Base-by-base conservation (phyloP, 2,113 vertebrate genomes). In the Phoenicopterus ruber region DNA sequence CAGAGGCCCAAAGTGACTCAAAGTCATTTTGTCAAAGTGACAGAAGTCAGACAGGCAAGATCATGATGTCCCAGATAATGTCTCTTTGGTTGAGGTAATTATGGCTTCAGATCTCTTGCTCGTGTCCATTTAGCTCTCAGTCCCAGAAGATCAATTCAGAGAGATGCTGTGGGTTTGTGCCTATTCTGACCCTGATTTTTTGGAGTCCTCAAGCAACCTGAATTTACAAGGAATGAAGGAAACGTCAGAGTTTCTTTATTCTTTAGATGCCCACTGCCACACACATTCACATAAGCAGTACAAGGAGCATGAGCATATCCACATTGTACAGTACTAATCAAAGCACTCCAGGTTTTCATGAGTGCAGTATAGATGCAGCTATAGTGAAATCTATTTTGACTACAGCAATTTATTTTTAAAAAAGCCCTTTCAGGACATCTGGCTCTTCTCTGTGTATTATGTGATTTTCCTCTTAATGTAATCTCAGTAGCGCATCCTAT, bases 11-110 rank as follows among this genome's bases (percentile, higher is more conserved):
- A 91, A 94, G 82, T 85, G 66, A 90, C 87, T 96, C 84, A 93
- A 91, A 96, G 91, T 95, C 38, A 93, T 96, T 97, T 93, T 95
- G 78, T 95, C 84, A 82, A 91, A 91, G 61, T 96, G 90, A 93
- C 90, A 93, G 66, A 82, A 96, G 70, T 91, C 95, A 97, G 89
- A 58, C 81, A 94, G 78, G 87, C 52, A 72, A 96, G 94, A 94
- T 96, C 90, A 73, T 32, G 66, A 58, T 96, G 95, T 93, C 93
- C 87, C 87, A 97, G 84, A 94, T 95, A 96, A 93, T 69, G 52
- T 90, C 36, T 94, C 61, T 83, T 91, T 54, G 36, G 61, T 26
- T 91, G 88, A 96, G 61, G 88, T 91, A 96, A 96, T 96, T 97
- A 91, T 24, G 83, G 88, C 70, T 95, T 92, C 80, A 94, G 49